These are phyloP conservation scores for Oligia strigilis DNA, from an alignment of 2,888 invertebrate species.

Conservation along the genomic window DNA sequence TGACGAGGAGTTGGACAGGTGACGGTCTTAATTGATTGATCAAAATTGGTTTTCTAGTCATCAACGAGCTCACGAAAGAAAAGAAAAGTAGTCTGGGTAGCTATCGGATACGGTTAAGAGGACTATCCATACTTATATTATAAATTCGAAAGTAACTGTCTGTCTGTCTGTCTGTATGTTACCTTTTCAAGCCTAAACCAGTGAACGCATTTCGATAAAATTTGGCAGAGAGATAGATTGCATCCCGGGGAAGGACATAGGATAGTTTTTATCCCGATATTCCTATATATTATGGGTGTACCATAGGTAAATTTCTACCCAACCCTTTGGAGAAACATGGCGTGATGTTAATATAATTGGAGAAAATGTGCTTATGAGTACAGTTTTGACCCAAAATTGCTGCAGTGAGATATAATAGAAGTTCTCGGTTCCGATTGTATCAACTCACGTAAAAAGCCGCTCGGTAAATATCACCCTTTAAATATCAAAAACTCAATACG, in stretches of 20 bases:
- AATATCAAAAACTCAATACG: neutral
- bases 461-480: neutral
- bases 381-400: neutral
- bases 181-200: too few relatives aligned
- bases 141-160: too few relatives aligned
- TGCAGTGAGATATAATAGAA: neutral
- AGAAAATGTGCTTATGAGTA: neutral
- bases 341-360: neutral
- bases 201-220: too few relatives aligned
- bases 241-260: too few relatives aligned
- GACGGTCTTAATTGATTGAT: slow-evolving; percentile 37
- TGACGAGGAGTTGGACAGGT: slow-evolving; percentile 29
- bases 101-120: too few relatives aligned
- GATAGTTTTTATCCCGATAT: too few relatives aligned
- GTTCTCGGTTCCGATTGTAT: neutral
- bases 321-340: neutral
- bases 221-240: too few relatives aligned
- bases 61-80: too few relatives aligned
- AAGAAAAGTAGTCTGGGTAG: too few relatives aligned
- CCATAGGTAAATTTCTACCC: neutral
- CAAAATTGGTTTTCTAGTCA: too few relatives aligned
- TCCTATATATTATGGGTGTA: neutral
- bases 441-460: neutral
- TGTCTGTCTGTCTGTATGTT: too few relatives aligned
- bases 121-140: too few relatives aligned